These are phyloP conservation scores for Nebria brevicollis DNA, from an alignment of 2,888 invertebrate species.

Conservation along the genomic window DNA sequence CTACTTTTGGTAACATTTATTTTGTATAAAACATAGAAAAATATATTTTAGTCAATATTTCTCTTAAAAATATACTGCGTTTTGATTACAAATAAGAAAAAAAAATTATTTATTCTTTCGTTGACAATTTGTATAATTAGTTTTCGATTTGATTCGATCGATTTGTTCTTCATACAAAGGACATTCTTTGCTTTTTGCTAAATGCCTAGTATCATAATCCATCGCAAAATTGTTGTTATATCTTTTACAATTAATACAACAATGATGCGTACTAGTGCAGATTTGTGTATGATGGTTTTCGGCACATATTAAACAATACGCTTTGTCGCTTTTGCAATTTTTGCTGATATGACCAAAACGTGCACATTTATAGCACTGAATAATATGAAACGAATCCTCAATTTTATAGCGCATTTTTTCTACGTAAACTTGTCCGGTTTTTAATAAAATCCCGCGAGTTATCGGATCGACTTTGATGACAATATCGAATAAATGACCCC, in stretches of 20 bases:
- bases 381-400: neutral
- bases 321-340: neutral
- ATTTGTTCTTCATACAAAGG: neutral
- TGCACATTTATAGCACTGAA: neutral
- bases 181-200: neutral
- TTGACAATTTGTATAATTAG: neutral
- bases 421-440: neutral
- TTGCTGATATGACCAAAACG: neutral
- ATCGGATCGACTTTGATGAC: neutral
- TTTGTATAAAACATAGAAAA: too few species aligned
- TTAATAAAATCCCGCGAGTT: neutral
- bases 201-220: neutral
- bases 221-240: neutral
- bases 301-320: neutral
- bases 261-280: neutral
- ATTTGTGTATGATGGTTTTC: neutral
- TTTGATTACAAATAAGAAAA: too few species aligned
- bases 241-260: neutral
- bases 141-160: neutral
- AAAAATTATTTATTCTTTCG: too few species aligned
- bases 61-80: too few species aligned
- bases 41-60: too few species aligned
- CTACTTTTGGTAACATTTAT: too few species aligned
- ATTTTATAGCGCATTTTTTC: neutral
- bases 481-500: neutral